Evolutionary conservation across 2,888 invertebrate species (phyloP), one percentile per base, ranked within the genome.

Genomic region (Operophtera brumata): DNA sequence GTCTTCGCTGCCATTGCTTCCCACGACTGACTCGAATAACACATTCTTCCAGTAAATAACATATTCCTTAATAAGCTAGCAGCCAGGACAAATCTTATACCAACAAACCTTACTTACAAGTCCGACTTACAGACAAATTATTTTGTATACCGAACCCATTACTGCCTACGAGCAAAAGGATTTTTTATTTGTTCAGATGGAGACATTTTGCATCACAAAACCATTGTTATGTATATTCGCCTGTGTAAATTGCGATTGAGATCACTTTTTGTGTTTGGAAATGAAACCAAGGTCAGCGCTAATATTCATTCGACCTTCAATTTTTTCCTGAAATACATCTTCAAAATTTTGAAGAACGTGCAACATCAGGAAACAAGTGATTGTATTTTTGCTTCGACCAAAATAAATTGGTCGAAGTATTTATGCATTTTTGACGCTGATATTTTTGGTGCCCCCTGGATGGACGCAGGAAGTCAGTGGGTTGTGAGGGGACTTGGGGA

Each of bases 211-310:
- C 77, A 78, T 80, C 60, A 78, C 75, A 77, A 77, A 79, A 69
- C 74, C 67, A 79, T 83, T 84, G 81, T 83, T 70, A 84, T 84
- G 82, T 76, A 81, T 82, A 84, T 76, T 77, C 71, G 71, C 67
- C 71, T 65, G 71, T 71, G 73, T 73, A 75, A 78, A 73, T 75
- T 73, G 70, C 70, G 70, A 69, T 75, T 78, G 77, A 78, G 77
- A 82, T 84, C 80, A 79, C 81, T 82, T 82, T 75, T 77, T 78
- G 70, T 75, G 73, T 78, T 78, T 75, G 72, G 72, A 78, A 80
- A 77, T 75, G 74, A 78, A 77, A 74, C 73, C 84, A 84, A 85
- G 82, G 85, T 71, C 71, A 78, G 66, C 71, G 75, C 71, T 75
- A 75, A 79, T 81, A 70, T 75, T 72, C 70, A 66, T 71, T 64